These are phyloP conservation scores for Microctonus aethiopoides DNA, from an alignment of 2,888 invertebrate genomes.

Conservation along the genomic window DNA sequence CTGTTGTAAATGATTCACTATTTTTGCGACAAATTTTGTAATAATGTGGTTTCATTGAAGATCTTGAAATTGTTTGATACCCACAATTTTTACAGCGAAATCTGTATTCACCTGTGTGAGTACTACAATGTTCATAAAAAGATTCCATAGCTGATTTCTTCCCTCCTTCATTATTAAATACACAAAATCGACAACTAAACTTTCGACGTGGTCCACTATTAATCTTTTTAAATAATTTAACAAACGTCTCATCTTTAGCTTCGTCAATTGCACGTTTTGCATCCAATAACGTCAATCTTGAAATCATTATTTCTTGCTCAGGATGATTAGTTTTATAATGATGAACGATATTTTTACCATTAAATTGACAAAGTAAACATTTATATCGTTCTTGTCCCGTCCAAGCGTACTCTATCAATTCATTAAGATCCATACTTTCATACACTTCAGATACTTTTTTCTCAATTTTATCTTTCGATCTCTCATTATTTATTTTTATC, in stretches of 20 bases:
- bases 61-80: slow-evolving; percentile 59
- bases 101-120: slow-evolving; percentile 83
- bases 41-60: slow-evolving; percentile 60
- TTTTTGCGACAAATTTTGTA: slow-evolving; percentile 57
- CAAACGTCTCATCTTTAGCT: slow-evolving; percentile 67
- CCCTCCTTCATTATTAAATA: slow-evolving; percentile 46
- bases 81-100: slow-evolving; percentile 75
- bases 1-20: slow-evolving; percentile 38
- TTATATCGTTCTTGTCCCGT: slow-evolving; percentile 62
- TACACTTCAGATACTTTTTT: slow-evolving; percentile 57
- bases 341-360: slow-evolving; percentile 73
- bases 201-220: slow-evolving; percentile 37
- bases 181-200: slow-evolving; percentile 61
- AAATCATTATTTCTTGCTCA: slow-evolving; percentile 74
- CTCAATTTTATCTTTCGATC: not conserved
- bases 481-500: not conserved
- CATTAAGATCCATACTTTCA: slow-evolving; percentile 34
- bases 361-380: slow-evolving; percentile 74
- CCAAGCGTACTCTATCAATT: slow-evolving; percentile 54
- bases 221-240: slow-evolving; percentile 22
- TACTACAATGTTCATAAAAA: slow-evolving; percentile 80
- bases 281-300: slow-evolving; percentile 70
- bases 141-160: slow-evolving; percentile 54
- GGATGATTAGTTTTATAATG: slow-evolving; percentile 77
- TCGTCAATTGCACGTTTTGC: slow-evolving; percentile 72